Base-by-base conservation (phyloP, 2,113 vertebrate species). In the Engystomops pustulosus region DNA sequence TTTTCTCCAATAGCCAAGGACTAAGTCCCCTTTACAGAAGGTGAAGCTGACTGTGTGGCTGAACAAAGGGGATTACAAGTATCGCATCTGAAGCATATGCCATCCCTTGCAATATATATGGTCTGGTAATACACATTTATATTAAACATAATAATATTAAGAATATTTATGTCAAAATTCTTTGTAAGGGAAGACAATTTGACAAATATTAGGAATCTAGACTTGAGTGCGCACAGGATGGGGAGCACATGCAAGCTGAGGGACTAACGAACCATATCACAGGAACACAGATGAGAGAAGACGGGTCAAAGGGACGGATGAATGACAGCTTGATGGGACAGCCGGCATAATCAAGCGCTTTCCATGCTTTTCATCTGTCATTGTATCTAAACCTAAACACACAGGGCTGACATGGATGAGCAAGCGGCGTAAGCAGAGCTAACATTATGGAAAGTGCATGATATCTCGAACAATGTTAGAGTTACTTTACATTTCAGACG, bases 321-420 rank as follows among this genome's bases (percentile, higher is more conserved):
- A 67, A 34, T 67, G 62, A 67, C 0, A 5, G 32, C 7, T 67
- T 67, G 30, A 67, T 67, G 62, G 62, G 17, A 67, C 17, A 36
- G 17, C 30, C 4, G 20, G 30, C 30, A 34, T 67, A 67, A 67
- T 65, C 60, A 8, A 14, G 55, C 55, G 32, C 27, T 65, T 65
- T 65, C 12, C 60, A 32, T 20, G 30, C 32, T 67, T 36, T 67
- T 36, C 62, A 67, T 67, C 62, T 67, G 62, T 67, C 62, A 67
- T 20, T 36, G 32, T 67, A 36, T 36, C 32, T 18, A 20, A 34
- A 8, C 62, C 8, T 67, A 18, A 34, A 30, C 17, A 36, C 27
- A 65, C 60, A 65, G 23, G 58, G 6, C 60, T 32, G 14, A 34
- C 60, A 65, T 65, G 60, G 60, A 32, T 65, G 30, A 65, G 60